phyloP scores from a whole-genome alignment of 2,888 invertebrate species.

The Spatulosminthurus flaviceps region DNA sequence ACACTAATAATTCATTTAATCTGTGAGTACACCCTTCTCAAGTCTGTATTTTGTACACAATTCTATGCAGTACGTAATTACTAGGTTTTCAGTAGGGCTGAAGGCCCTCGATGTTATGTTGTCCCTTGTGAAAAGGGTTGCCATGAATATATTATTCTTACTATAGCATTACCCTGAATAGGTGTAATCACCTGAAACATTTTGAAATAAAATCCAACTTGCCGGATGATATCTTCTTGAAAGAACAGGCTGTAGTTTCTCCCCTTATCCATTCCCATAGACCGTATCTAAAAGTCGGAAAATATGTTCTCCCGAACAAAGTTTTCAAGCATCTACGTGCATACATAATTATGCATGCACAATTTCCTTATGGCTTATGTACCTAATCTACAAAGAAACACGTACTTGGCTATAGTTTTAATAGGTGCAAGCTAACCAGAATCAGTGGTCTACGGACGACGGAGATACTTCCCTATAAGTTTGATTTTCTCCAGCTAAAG shows the following conservation, averaged over 20 bases:
- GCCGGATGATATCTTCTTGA: not conserved
- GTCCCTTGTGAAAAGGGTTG: not conserved
- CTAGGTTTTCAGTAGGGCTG: not conserved
- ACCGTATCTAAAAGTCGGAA: not conserved
- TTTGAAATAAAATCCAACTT: conserved; percentile 4
- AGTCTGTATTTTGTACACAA: no score
- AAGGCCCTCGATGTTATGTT: no score
- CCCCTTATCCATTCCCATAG: not conserved
- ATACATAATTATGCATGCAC: no score
- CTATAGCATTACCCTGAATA: not conserved
- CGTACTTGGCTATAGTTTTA: no score
- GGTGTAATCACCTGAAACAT: conserved; percentile 9
- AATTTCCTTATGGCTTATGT: no score
- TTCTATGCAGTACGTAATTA: not conserved
- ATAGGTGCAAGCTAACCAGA: no score
- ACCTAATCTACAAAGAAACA: no score
- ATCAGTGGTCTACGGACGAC: not conserved
- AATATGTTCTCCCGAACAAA: not conserved
- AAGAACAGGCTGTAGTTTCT: not conserved
- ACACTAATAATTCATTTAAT: no score
- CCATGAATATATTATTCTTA: not conserved
- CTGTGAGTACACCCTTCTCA: no score
- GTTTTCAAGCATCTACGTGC: not conserved
- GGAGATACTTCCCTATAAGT: not conserved
- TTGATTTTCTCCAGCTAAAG: conserved; percentile 9